phyloP scores from a whole-genome alignment of 1,140 invertebrate genomes.

The Drosophila subpulchrella region DNA sequence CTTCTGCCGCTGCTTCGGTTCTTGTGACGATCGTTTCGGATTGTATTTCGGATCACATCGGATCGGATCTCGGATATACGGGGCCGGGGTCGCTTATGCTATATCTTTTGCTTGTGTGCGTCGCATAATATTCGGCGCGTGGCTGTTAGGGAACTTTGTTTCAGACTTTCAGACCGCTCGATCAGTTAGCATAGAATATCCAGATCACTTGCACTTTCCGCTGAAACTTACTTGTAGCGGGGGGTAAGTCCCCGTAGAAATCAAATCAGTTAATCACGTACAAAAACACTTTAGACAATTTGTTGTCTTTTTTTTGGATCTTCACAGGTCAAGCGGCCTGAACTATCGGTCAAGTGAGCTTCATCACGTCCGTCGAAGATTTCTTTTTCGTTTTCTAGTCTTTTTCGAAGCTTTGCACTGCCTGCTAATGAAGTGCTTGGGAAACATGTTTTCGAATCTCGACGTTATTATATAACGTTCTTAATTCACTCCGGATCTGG shows the following conservation, averaged over 20 bases:
- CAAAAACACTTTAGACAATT: conserved; percentile 14
- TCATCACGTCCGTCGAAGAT: conserved; percentile 36
- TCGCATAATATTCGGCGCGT: conserved; percentile 48
- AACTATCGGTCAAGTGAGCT: conserved; percentile 70
- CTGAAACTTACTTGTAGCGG: not conserved
- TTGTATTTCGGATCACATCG: conserved; percentile 11
- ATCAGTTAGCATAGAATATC: conserved; percentile 19
- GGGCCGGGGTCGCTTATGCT: conserved; percentile 36
- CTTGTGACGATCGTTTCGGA: conserved; percentile 42
- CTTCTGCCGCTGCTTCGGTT: conserved; percentile 63
- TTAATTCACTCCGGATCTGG: conserved; percentile 55
- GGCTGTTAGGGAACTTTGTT: conserved; percentile 30
- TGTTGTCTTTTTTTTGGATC: conserved; percentile 10
- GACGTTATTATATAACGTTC: conserved; percentile 57
- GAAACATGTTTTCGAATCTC: conserved; percentile 42
- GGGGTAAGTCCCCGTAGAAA: conserved; percentile 24
- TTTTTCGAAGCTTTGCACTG: conserved; percentile 17
- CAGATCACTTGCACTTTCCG: conserved; percentile 41
- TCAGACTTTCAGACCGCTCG: not conserved
- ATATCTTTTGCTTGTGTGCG: conserved; percentile 20
- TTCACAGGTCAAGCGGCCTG: conserved; percentile 51
- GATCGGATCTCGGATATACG: conserved; percentile 24
- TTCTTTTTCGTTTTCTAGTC: conserved; percentile 19
- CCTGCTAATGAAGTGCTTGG: conserved; percentile 23
- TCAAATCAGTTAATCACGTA: conserved; percentile 45